phyloP scores from a whole-genome alignment of 1,140 invertebrate genomes.

The Uloborus diversus region DNA sequence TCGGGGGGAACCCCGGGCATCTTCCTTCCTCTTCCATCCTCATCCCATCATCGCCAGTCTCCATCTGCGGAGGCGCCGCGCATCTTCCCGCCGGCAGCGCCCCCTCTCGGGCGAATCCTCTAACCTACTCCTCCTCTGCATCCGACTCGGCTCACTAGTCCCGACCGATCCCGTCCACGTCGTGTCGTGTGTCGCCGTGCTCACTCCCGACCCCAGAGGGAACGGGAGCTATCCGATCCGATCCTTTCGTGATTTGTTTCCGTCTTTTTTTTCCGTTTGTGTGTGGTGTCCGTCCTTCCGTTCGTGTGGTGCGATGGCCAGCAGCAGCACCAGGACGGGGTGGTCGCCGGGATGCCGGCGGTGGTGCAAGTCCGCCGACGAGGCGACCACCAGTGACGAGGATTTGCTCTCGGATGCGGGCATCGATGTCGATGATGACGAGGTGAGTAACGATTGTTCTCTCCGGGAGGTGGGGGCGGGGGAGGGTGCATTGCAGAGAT shows the following conservation, averaged over 20 bases:
- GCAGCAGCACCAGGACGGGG: neutral
- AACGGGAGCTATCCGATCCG: neutral
- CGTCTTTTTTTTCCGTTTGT: neutral
- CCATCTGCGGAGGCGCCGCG: neutral
- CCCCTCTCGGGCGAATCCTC: neutral
- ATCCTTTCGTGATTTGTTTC: neutral
- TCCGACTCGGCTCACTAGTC: neutral
- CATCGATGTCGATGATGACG: slow-evolving; percentile 51
- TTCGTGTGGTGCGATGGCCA: neutral
- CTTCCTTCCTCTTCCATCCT: neutral
- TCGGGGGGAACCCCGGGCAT: too few species aligned
- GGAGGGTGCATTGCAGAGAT: neutral
- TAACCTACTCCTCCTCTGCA: neutral
- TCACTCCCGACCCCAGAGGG: neutral
- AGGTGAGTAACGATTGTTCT: slow-evolving; percentile 32
- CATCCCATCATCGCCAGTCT: neutral
- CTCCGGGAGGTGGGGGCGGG: neutral
- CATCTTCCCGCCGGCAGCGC: neutral
- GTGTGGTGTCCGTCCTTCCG: neutral
- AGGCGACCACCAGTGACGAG: slow-evolving; percentile 47
- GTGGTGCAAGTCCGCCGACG: neutral
- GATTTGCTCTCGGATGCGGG: slow-evolving; percentile 51
- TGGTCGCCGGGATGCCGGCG: slow-evolving; percentile 38
- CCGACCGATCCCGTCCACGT: neutral
- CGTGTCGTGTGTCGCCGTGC: neutral